phyloP scores from a whole-genome alignment of 2,888 invertebrate species.

The Habrosyne pyritoides region DNA sequence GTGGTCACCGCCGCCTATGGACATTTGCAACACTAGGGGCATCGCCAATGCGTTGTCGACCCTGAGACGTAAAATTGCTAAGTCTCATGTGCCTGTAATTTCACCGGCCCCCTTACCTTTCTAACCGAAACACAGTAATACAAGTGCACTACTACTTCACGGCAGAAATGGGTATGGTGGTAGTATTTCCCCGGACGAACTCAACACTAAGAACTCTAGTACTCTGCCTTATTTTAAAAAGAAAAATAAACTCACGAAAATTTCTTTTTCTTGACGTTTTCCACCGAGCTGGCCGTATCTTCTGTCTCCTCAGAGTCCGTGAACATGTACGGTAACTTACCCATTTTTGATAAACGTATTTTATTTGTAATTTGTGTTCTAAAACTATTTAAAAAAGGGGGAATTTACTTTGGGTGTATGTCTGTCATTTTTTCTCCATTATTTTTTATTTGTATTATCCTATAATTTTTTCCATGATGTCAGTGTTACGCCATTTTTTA shows the following conservation, averaged over 20 bases:
- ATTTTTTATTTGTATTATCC: not conserved
- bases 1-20: too few species aligned
- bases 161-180: too few species aligned
- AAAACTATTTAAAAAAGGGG: not conserved
- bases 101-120: too few species aligned
- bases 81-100: too few species aligned
- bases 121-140: too few species aligned
- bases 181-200: too few species aligned
- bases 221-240: not conserved
- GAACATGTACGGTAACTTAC: conserved; percentile 45
- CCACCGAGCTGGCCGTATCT: conserved; percentile 52
- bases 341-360: conserved; percentile 40
- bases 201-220: too few species aligned
- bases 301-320: conserved; percentile 59
- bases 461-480: not conserved
- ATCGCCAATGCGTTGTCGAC: too few species aligned
- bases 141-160: too few species aligned
- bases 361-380: not conserved
- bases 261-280: conserved; percentile 55
- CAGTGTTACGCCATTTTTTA: not conserved
- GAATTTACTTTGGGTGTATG: not conserved
- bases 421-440: not conserved
- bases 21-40: too few species aligned
- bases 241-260: conserved; percentile 49
- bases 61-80: too few species aligned